These are phyloP conservation scores for Aricia agestis DNA, from an alignment of 1,140 invertebrate genomes.

Conservation along the genomic window DNA sequence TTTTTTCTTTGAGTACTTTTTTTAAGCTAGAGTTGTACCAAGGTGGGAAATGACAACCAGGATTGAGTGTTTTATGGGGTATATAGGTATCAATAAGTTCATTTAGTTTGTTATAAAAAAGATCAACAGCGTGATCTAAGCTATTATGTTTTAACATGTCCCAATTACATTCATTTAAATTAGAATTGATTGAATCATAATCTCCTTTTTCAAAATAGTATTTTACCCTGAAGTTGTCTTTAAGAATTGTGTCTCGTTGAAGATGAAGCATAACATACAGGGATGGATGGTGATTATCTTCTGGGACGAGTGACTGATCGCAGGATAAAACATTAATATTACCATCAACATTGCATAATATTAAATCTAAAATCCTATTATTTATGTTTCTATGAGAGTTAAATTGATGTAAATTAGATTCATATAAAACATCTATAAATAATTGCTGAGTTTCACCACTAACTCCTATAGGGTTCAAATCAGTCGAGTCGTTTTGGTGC, in stretches of 20 bases:
- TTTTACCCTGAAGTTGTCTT: not conserved
- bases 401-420: too few relatives aligned
- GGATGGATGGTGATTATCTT: not conserved
- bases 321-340: too few relatives aligned
- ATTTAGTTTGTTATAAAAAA: not conserved
- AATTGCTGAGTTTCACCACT: too few relatives aligned
- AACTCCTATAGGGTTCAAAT: too few relatives aligned
- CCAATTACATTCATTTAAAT: slow-evolving; percentile 5
- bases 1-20: slow-evolving; percentile 29
- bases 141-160: not conserved
- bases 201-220: slow-evolving; percentile 8
- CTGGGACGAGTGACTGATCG: too few relatives aligned
- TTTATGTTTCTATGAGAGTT: too few relatives aligned
- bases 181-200: slow-evolving; percentile 6
- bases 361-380: too few relatives aligned
- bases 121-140: not conserved
- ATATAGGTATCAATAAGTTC: slow-evolving; percentile 5
- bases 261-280: not conserved
- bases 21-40: slow-evolving; percentile 21
- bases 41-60: slow-evolving; percentile 17
- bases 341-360: too few relatives aligned
- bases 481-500: too few relatives aligned
- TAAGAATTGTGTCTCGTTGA: not conserved
- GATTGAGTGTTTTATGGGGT: not conserved
- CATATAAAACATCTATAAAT: too few relatives aligned